Conservation (phyloP, 92 coral and sea anemone species). For the Epizoanthus stellaris region DNA sequence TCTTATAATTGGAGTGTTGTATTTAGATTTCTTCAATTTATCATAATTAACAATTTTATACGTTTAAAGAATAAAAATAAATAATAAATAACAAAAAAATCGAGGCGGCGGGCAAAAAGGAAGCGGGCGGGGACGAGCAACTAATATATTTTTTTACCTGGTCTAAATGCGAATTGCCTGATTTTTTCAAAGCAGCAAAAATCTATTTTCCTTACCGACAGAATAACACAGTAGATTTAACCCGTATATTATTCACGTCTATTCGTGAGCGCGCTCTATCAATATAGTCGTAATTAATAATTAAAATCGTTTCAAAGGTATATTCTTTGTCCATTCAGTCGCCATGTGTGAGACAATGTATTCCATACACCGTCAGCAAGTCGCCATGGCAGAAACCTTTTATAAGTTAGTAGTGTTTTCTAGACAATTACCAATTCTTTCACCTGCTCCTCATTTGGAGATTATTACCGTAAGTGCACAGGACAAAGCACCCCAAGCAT, state of each 20-base stretch:
- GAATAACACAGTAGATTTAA: not conserved
- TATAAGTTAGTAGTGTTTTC: not conserved
- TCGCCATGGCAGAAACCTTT: no score
- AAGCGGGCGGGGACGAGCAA: no score
- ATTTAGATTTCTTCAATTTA: no score
- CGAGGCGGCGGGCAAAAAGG: no score
- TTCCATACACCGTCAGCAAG: no score
- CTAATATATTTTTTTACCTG: no score
- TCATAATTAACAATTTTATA: no score
- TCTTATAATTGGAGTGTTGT: no score
- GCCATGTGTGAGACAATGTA: no score
- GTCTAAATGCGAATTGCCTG: not conserved
- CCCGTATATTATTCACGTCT: not conserved
- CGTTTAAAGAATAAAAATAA: no score
- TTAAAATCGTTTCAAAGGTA: not conserved
- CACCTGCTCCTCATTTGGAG: not conserved
- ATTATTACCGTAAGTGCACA: not conserved
- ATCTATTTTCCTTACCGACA: not conserved
- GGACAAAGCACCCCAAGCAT: not conserved
- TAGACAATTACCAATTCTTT: not conserved
- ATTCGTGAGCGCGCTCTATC: not conserved
- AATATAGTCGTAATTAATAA: not conserved
- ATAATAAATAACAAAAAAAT: no score
- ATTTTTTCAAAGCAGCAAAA: not conserved
- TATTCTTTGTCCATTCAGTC: not conserved